Evolutionary conservation across 2,888 invertebrate genomes (phyloP).

Genomic region (Oasisia sp.): DNA sequence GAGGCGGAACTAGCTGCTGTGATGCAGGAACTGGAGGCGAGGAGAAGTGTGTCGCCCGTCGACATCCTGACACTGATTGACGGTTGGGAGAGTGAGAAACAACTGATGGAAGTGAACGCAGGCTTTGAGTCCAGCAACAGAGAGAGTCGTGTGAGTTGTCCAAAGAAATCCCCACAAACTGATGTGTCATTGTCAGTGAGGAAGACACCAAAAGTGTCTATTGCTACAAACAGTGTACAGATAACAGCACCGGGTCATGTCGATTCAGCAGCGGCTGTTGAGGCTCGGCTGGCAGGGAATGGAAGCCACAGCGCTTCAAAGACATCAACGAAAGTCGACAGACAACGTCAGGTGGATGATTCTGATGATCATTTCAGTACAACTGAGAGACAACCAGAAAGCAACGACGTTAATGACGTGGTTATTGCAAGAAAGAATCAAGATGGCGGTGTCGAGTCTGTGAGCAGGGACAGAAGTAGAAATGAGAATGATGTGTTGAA

Average conservation of each 20-base stretch:
- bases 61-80: constrained; percentile 46
- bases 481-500: neutral
- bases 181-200: neutral
- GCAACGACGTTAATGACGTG: neutral
- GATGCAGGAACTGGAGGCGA: constrained; percentile 38
- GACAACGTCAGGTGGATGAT: neutral
- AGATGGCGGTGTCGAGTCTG: neutral
- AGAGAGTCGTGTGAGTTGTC: constrained; percentile 21
- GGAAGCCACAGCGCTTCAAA: neutral
- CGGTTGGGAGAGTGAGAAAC: constrained; percentile 49
- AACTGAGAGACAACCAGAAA: neutral
- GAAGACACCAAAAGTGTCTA: constrained; percentile 13
- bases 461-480: neutral
- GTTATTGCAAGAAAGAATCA: neutral
- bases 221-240: neutral
- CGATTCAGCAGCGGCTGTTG: neutral
- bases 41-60: constrained; percentile 37
- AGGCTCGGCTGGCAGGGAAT: neutral
- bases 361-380: neutral
- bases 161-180: constrained; percentile 17
- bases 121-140: neutral
- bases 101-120: neutral
- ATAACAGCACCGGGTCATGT: neutral
- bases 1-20: constrained; percentile 39
- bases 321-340: neutral